phyloP scores from a whole-genome alignment of 2,113 vertebrate genomes.

The Butorides virescens region DNA sequence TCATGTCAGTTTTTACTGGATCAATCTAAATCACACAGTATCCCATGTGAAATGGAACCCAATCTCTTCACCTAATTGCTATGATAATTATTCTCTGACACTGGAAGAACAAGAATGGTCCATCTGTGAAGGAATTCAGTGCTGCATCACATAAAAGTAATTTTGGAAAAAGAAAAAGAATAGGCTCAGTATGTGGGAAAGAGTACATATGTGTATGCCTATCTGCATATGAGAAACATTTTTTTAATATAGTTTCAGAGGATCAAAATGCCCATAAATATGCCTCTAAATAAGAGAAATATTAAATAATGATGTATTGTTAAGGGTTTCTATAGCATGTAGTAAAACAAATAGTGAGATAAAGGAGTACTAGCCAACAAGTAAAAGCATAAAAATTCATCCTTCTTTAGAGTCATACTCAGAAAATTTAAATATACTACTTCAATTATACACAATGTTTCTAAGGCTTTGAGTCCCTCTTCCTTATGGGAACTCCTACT shows the following conservation, averaged over 20 bases:
- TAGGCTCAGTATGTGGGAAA: background rate
- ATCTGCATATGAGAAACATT: background rate
- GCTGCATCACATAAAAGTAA: background rate
- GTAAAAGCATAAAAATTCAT: background rate
- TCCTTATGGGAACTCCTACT: background rate
- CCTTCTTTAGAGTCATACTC: background rate
- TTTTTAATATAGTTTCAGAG: background rate
- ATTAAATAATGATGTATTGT: background rate
- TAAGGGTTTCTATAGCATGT: background rate
- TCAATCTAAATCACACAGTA: background rate
- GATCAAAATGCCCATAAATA: background rate
- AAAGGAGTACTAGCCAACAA: background rate
- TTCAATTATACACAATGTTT: background rate
- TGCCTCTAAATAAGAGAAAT: background rate
- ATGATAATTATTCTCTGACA: background rate
- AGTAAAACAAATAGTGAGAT: background rate
- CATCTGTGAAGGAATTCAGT: slow-evolving; percentile 25
- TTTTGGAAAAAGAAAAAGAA: background rate
- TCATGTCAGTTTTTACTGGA: background rate
- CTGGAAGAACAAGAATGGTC: background rate
- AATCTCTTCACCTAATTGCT: slow-evolving; percentile 3
- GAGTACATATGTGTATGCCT: no score
- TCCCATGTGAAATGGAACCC: background rate
- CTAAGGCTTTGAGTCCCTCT: background rate
- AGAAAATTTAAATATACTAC: background rate